Evolutionary conservation across 2,888 invertebrate genomes (phyloP).

Genomic region (Chalcis sispes): DNA sequence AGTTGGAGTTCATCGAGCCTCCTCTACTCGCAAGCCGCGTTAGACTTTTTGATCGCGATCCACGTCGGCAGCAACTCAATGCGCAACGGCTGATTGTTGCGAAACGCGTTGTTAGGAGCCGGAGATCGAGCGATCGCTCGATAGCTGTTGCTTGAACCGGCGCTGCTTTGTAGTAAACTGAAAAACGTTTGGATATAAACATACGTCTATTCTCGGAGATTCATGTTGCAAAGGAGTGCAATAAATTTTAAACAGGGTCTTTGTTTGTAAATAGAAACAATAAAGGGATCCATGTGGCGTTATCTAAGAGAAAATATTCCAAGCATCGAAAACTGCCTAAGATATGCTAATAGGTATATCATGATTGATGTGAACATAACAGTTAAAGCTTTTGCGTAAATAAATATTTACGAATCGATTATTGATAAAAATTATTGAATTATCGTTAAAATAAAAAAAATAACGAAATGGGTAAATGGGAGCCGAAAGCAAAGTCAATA

Average conservation of each 20-base stretch:
- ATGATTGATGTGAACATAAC: too few species aligned
- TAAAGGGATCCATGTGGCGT: conserved; percentile 33
- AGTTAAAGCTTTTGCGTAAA: too few species aligned
- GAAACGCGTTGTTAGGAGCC: too few species aligned
- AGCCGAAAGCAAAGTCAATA: too few species aligned
- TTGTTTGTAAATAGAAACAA: conserved; percentile 24
- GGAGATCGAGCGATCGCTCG: not conserved
- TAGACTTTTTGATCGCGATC: not conserved
- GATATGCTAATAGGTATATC: too few species aligned
- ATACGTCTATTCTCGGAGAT: conserved; percentile 26
- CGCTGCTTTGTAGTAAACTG: conserved; percentile 36
- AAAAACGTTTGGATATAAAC: not conserved
- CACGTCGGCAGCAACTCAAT: conserved; percentile 42
- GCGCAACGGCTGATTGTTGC: conserved; percentile 39
- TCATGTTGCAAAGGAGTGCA: conserved; percentile 2
- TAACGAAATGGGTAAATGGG: too few species aligned
- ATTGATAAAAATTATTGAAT: too few species aligned
- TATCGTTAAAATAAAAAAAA: too few species aligned
- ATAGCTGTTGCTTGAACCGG: conserved; percentile 39
- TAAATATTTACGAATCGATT: too few species aligned
- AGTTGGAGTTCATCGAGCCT: conserved; percentile 22
- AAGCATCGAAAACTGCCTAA: too few species aligned
- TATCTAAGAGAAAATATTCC: too few species aligned
- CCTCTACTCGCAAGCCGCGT: conserved; percentile 33
- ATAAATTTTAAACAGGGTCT: conserved; percentile 42